Evolutionary conservation across 1,140 invertebrate genomes (phyloP).

Genomic region (Bombus haemorrhoidalis): DNA sequence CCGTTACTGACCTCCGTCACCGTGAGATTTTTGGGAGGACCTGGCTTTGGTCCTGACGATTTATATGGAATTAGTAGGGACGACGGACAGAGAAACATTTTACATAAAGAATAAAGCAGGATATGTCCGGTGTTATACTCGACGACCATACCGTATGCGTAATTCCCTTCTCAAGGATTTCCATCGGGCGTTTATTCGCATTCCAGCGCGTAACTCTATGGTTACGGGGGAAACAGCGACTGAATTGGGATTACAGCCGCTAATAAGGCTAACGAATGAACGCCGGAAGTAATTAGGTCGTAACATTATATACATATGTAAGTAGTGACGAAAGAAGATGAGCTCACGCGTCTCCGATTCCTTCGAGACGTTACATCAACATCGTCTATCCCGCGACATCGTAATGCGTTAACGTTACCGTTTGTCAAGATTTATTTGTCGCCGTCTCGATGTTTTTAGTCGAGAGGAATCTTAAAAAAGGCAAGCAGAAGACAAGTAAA

Average conservation of each 20-base stretch:
- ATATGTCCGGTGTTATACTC: too few relatives aligned
- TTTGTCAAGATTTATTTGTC: not conserved
- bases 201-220: not conserved
- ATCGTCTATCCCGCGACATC: not conserved
- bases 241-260: slow-evolving; percentile 25
- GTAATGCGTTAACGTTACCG: not conserved
- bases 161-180: not conserved
- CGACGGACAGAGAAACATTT: not conserved
- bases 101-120: not conserved
- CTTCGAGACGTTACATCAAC: slow-evolving; percentile 40
- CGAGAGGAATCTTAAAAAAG: not conserved
- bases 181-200: not conserved
- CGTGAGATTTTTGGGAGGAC: slow-evolving; percentile 93
- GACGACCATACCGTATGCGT: not conserved
- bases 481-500: not conserved
- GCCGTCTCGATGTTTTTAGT: not conserved
- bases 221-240: slow-evolving; percentile 1
- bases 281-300: slow-evolving; percentile 51
- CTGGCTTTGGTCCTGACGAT: slow-evolving; percentile 91
- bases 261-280: slow-evolving; percentile 46
- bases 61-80: slow-evolving; percentile 30
- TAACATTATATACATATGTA: slow-evolving; percentile 43
- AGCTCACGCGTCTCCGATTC: slow-evolving; percentile 51
- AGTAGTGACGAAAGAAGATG: slow-evolving; percentile 50
- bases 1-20: slow-evolving; percentile 93